Evolutionary conservation across 2,888 invertebrate genomes (phyloP).

Genomic region (Acleris cristana): DNA sequence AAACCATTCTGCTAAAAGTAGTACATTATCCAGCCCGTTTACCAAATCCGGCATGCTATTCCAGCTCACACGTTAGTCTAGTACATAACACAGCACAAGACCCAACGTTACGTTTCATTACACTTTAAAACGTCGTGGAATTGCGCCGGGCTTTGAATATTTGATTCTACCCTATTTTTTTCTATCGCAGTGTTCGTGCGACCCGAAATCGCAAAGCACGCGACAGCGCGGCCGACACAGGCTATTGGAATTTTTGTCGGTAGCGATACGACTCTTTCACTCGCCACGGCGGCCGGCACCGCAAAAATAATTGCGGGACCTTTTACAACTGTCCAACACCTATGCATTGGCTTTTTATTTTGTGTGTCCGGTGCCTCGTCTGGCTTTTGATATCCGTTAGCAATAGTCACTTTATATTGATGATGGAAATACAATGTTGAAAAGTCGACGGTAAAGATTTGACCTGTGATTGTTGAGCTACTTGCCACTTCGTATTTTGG

Average conservation of each 20-base stretch:
- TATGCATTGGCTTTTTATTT: constrained; percentile 41
- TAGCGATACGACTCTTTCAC: constrained; percentile 39
- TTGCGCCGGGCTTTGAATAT: constrained; percentile 54
- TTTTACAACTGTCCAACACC: constrained; percentile 57
- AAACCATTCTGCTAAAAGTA: too few relatives aligned
- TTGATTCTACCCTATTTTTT: constrained; percentile 63
- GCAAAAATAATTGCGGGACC: constrained; percentile 60
- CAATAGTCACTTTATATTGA: background rate
- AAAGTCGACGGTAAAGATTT: too few relatives aligned
- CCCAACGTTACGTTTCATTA: constrained; percentile 32
- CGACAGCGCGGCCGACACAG: constrained; percentile 56
- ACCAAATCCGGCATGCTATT: too few relatives aligned
- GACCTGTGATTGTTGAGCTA: too few relatives aligned
- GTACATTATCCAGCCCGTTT: too few relatives aligned
- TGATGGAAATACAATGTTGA: too few relatives aligned
- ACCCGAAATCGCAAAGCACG: constrained; percentile 72
- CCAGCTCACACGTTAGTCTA: constrained; percentile 12
- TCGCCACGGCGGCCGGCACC: constrained; percentile 43
- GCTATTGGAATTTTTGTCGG: constrained; percentile 66
- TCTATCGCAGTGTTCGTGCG: constrained; percentile 62
- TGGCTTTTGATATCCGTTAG: constrained; percentile 5
- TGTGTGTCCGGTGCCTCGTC: constrained; percentile 54
- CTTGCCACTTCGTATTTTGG: too few relatives aligned
- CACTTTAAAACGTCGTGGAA: constrained; percentile 30
- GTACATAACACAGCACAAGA: constrained; percentile 19